Conservation (phyloP, 2,797 vertebrate genomes). For the Fistularia tabacaria region DNA sequence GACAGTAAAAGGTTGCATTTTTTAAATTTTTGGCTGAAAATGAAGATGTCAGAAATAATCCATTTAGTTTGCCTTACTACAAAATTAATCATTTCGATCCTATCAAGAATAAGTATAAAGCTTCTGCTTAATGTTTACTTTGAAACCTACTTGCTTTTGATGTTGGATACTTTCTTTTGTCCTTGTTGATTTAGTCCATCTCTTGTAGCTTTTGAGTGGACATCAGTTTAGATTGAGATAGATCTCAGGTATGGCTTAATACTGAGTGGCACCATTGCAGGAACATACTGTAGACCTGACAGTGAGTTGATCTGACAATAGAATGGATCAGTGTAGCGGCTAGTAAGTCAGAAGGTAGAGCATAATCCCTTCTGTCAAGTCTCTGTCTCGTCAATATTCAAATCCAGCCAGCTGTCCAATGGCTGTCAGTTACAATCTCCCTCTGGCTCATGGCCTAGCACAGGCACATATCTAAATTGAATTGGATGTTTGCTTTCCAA, state of each 20-base stretch:
- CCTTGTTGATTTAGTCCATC: slow-evolving; percentile 39
- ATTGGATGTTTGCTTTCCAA: slow-evolving; percentile 72
- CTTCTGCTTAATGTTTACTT: slow-evolving; percentile 24
- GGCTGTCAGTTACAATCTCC: slow-evolving; percentile 77
- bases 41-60: neutral
- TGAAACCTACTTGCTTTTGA: slow-evolving; percentile 36
- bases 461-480: slow-evolving; percentile 76
- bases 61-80: slow-evolving; percentile 3
- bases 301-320: slow-evolving; percentile 73
- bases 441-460: slow-evolving; percentile 60
- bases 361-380: slow-evolving; percentile 78
- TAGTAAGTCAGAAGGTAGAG: slow-evolving; percentile 71
- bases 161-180: slow-evolving; percentile 38
- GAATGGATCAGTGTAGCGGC: slow-evolving; percentile 71
- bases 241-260: slow-evolving; percentile 67
- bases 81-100: neutral
- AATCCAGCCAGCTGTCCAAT: slow-evolving; percentile 73
- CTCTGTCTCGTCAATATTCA: slow-evolving; percentile 78
- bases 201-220: slow-evolving; percentile 55
- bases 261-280: slow-evolving; percentile 58
- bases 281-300: slow-evolving; percentile 71
- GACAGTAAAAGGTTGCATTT: too few species aligned
- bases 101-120: neutral
- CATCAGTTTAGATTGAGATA: slow-evolving; percentile 63
- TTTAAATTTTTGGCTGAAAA: too few species aligned